Evolutionary conservation across 2,888 invertebrate species (phyloP).

Genomic region (Drosophila lutescens): DNA sequence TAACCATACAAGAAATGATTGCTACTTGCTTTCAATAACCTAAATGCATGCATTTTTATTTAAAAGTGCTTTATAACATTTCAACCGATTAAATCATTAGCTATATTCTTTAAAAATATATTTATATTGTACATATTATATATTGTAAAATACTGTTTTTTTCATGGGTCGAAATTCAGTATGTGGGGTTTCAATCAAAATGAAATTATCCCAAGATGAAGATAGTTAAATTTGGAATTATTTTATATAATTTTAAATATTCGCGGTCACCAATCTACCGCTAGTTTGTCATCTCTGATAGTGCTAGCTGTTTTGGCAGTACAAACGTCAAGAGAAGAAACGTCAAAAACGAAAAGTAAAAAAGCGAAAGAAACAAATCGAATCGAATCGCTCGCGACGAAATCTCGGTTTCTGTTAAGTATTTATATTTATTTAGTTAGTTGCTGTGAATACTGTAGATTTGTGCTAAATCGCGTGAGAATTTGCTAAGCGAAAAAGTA

Average conservation of each 20-base stretch:
- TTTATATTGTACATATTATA: too few relatives aligned
- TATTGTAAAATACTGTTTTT: too few relatives aligned
- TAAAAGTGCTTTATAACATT: too few relatives aligned
- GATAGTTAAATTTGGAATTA: too few relatives aligned
- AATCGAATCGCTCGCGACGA: constrained; percentile 3
- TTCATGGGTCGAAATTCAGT: too few relatives aligned
- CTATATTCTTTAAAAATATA: too few relatives aligned
- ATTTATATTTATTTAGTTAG: neutral
- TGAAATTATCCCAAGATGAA: too few relatives aligned
- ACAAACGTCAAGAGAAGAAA: constrained; percentile 5
- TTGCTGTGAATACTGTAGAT: neutral
- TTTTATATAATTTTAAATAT: neutral
- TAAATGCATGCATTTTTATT: too few relatives aligned
- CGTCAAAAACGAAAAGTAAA: constrained; percentile 7
- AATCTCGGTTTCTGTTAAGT: neutral
- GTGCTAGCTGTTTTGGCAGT: neutral
- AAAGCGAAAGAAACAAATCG: neutral
- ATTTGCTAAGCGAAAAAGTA: neutral
- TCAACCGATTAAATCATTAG: too few relatives aligned
- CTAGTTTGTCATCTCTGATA: constrained; percentile 14
- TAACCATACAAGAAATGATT: too few relatives aligned
- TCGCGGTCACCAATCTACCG: neutral
- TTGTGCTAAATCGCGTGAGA: neutral
- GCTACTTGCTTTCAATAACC: too few relatives aligned
- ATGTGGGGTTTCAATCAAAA: too few relatives aligned